These are phyloP conservation scores for Aurelia coerulea DNA, from an alignment of 30 jellyfish, hydroid and myxozoan genomes.

Conservation along the genomic window DNA sequence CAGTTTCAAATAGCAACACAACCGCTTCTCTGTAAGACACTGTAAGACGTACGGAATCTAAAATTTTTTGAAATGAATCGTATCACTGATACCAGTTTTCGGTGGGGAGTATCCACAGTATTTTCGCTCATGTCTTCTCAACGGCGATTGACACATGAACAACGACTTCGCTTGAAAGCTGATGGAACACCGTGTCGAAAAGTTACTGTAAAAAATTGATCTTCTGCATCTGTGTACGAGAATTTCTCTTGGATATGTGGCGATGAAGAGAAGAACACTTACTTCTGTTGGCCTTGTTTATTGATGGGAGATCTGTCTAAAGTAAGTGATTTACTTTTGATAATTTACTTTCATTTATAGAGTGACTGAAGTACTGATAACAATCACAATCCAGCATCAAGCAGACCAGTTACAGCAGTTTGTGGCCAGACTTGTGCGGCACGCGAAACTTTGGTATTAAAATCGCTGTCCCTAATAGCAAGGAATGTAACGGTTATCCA, in stretches of 20 bases:
- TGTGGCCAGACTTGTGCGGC: not conserved
- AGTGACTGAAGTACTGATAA: not conserved
- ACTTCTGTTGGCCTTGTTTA: conserved; percentile 32
- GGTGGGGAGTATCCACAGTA: no score
- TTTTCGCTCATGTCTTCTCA: no score
- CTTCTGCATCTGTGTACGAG: conserved; percentile 24
- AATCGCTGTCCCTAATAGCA: conserved; percentile 10
- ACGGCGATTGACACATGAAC: no score
- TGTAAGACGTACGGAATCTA: no score
- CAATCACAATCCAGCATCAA: not conserved
- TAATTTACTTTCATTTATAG: not conserved
- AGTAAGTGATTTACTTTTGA: not conserved
- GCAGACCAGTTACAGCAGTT: not conserved
- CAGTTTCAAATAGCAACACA: no score
- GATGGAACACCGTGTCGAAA: no score
- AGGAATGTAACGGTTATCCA: not conserved
- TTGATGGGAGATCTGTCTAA: conserved; percentile 18
- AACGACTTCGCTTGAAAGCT: no score
- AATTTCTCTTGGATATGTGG: conserved; percentile 20
- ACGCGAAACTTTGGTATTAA: not conserved
- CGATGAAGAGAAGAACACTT: conserved; percentile 7
- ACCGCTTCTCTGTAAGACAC: no score
- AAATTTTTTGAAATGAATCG: no score
- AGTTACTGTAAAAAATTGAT: conserved; percentile 22
- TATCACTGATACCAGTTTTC: not conserved